These are phyloP conservation scores for Hanleya hanleyi DNA, from an alignment of 2,888 invertebrate genomes.

Conservation along the genomic window DNA sequence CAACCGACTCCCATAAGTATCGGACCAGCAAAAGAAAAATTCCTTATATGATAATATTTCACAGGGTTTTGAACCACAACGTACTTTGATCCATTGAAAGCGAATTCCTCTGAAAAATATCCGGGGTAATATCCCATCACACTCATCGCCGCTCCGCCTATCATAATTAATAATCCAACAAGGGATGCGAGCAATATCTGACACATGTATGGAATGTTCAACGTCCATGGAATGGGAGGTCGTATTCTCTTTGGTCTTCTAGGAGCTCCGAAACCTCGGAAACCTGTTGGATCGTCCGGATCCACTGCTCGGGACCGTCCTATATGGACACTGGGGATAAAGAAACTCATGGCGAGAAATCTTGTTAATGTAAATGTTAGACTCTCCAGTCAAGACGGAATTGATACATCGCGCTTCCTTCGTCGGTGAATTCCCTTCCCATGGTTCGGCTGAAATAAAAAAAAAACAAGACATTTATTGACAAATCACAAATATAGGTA, in stretches of 20 bases:
- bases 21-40: conserved; percentile 5
- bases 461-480: too few relatives aligned
- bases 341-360: conserved; percentile 11
- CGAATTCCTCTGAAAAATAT: background rate
- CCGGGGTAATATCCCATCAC: conserved; percentile 6
- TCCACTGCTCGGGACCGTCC: background rate
- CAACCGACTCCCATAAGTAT: conserved; percentile 3
- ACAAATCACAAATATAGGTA: too few relatives aligned
- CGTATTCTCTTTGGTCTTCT: background rate
- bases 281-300: background rate
- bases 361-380: too few relatives aligned
- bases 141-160: background rate
- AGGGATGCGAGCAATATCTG: background rate
- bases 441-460: too few relatives aligned
- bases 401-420: too few relatives aligned
- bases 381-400: too few relatives aligned
- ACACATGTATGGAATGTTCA: conserved; percentile 9
- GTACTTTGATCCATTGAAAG: background rate
- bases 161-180: background rate
- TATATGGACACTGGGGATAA: conserved; percentile 4
- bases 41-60: conserved; percentile 1
- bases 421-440: too few relatives aligned
- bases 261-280: background rate
- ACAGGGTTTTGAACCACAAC: background rate
- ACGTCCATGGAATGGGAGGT: conserved; percentile 1